phyloP scores from a whole-genome alignment of 2,797 vertebrate genomes.

The Margarornis squamiger region DNA sequence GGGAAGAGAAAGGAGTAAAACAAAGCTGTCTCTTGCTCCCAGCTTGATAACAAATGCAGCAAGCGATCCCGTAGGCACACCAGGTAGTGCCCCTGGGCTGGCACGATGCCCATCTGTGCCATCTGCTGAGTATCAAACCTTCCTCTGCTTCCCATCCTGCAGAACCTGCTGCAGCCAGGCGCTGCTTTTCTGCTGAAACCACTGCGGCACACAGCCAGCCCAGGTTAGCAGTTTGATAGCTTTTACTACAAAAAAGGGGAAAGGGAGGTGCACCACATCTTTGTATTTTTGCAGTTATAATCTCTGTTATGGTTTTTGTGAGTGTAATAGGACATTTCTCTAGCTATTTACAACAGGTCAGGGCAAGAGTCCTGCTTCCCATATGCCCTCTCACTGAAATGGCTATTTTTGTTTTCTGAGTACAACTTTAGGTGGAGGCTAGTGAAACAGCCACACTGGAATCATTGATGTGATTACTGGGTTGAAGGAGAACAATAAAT shows the following conservation, averaged over 20 bases:
- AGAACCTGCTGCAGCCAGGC: neutral
- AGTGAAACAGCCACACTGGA: neutral
- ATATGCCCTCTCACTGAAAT: neutral
- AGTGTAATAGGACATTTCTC: neutral
- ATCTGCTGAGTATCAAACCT: constrained; percentile 44
- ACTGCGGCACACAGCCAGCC: neutral
- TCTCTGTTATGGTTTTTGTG: neutral
- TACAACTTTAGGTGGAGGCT: neutral
- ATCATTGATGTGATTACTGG: neutral
- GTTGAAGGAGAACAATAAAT: neutral
- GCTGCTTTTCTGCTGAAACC: neutral
- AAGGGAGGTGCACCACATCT: neutral
- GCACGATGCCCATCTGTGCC: neutral
- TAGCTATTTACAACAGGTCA: neutral
- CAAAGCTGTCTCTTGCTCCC: neutral
- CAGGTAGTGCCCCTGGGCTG: constrained; percentile 17
- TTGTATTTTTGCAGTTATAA: neutral
- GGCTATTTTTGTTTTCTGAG: neutral
- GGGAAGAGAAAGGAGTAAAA: neutral
- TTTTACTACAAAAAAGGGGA: neutral
- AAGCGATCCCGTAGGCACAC: neutral
- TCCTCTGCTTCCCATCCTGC: neutral
- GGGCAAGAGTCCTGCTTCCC: neutral
- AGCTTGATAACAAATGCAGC: neutral
- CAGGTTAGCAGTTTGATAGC: neutral